A percentile compares a stretch with the other conserved stretches of the same genome.
Conservation (phyloP, 37 sponge, comb jelly and placozoan species). For the Spongilla lacustris region DNA sequence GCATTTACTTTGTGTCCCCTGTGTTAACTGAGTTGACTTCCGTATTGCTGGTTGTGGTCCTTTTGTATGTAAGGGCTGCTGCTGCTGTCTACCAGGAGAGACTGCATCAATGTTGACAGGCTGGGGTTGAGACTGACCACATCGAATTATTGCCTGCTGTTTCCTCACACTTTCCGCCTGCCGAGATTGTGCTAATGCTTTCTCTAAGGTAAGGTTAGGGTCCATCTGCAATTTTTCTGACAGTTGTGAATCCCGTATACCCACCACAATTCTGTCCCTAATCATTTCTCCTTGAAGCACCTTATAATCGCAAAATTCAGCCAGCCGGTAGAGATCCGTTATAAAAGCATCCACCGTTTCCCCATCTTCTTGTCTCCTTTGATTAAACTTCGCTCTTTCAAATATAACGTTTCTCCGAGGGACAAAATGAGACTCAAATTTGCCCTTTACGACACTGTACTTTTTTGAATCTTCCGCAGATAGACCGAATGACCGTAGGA, state of each 20-base stretch:
- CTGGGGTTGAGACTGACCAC: not conserved
- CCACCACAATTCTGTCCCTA: conserved; percentile 41
- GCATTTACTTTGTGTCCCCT: not conserved
- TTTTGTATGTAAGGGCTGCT: too few relatives aligned
- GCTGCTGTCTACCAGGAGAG: too few relatives aligned
- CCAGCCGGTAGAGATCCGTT: conserved; percentile 31
- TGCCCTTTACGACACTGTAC: conserved; percentile 26
- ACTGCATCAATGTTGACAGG: too few relatives aligned
- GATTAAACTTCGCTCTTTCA: conserved; percentile 56
- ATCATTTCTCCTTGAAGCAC: conserved; percentile 54
- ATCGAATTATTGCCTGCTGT: conserved; percentile 18
- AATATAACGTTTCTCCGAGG: conserved; percentile 41
- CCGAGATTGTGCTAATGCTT: conserved; percentile 18
- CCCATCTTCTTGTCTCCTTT: conserved; percentile 36
- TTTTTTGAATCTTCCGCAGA: conserved; percentile 27
- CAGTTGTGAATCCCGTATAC: conserved; percentile 27
- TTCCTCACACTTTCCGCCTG: conserved; percentile 28
- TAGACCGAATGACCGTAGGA: conserved; percentile 29
- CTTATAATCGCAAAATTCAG: conserved; percentile 42
- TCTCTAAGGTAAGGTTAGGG: conserved; percentile 21
- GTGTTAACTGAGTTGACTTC: too few relatives aligned
- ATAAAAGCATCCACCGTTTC: conserved; percentile 56
- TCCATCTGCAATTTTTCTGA: conserved; percentile 44
- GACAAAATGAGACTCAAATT: conserved; percentile 43
- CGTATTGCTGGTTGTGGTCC: too few relatives aligned